Conservation (phyloP, 2,113 vertebrate genomes). For the Sorex fumeus region DNA sequence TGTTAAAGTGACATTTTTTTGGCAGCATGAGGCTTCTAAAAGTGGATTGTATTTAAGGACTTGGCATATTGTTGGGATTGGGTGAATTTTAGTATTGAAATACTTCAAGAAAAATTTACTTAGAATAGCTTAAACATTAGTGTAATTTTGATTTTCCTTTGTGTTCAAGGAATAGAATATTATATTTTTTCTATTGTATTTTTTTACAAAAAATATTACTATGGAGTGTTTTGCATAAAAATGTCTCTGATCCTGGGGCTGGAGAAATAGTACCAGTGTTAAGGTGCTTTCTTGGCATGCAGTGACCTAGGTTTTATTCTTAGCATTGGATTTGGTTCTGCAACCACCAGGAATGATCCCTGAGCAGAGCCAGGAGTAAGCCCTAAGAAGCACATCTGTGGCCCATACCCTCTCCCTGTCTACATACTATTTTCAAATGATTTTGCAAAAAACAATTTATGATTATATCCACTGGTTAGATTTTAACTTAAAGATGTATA, state of each 20-base stretch:
- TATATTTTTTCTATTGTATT: neutral
- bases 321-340: too few species aligned
- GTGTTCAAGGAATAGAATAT: neutral
- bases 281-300: too few species aligned
- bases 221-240: neutral
- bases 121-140: neutral
- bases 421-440: neutral
- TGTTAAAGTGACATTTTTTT: neutral
- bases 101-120: neutral
- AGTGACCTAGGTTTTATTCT: too few species aligned
- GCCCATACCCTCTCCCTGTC: too few species aligned
- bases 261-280: too few species aligned
- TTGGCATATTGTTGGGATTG: neutral
- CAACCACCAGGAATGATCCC: too few species aligned
- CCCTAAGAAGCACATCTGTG: too few species aligned
- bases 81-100: slow-evolving; percentile 8
- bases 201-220: slow-evolving; percentile 1
- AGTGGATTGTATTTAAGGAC: neutral
- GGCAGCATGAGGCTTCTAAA: neutral
- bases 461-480: neutral
- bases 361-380: too few species aligned
- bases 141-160: neutral
- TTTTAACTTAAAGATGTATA: neutral
- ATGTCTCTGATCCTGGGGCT: neutral
- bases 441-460: neutral